phyloP scores from a whole-genome alignment of 2,113 vertebrate genomes.

The Todiramphus chloris region DNA sequence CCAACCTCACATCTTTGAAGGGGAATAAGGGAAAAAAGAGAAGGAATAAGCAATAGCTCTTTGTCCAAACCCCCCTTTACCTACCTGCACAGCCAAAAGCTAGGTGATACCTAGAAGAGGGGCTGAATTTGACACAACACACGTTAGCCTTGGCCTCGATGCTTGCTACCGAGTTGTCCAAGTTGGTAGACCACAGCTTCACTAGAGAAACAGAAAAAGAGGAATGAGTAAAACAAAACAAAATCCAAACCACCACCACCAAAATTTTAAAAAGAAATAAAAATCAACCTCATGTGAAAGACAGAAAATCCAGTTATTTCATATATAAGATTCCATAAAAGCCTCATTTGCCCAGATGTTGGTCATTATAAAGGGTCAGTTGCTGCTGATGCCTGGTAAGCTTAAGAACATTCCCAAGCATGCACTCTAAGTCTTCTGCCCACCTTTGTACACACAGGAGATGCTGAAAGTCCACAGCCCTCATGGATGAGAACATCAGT shows the following conservation, averaged over 20 bases:
- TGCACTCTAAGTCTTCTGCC: not conserved
- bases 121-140: slow-evolving; percentile 99
- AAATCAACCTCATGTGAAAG: not conserved
- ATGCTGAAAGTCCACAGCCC: not conserved
- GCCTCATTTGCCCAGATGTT: not conserved
- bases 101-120: slow-evolving; percentile 95
- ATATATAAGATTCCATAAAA: not conserved
- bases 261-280: not conserved
- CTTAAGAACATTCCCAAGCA: not conserved
- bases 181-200: slow-evolving; percentile 97
- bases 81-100: slow-evolving; percentile 98
- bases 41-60: not conserved
- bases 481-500: not conserved
- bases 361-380: not conserved
- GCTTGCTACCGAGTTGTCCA: slow-evolving; percentile 98
- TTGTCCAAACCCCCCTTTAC: not conserved
- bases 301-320: not conserved
- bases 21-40: not conserved
- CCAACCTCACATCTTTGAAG: not conserved
- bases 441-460: not conserved
- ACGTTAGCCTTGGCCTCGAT: slow-evolving; percentile 98
- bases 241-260: too few relatives aligned
- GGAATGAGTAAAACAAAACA: not conserved
- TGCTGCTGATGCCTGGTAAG: not conserved
- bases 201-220: slow-evolving; percentile 77